A percentile compares a stretch with the other conserved stretches of the same genome.
Conservation (phyloP, 92 coral and sea anemone species). For the Umimayanthus kanabou region DNA sequence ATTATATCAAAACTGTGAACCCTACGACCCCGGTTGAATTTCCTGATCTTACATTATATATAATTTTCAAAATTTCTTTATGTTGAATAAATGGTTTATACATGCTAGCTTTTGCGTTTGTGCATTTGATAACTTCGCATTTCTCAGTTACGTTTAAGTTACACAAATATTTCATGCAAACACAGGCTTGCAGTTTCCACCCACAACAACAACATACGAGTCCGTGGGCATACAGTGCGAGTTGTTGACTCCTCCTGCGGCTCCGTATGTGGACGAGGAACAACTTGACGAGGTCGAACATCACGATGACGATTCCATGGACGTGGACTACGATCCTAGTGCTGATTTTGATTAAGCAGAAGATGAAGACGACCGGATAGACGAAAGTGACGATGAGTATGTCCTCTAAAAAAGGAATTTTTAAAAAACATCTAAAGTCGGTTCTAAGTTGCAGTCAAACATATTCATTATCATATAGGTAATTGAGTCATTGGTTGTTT, state of each 20-base stretch:
- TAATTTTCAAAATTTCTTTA: not conserved
- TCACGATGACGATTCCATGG: not conserved
- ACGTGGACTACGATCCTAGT: not conserved
- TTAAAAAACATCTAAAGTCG: no score
- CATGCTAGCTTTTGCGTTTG: no score
- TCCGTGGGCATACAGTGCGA: conserved; percentile 2
- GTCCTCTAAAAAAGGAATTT: not conserved
- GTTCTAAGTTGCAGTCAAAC: no score
- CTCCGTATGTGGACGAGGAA: not conserved
- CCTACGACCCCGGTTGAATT: no score
- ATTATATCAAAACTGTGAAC: no score
- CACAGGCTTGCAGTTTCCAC: not conserved
- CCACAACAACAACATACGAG: not conserved
- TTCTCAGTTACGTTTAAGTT: not conserved
- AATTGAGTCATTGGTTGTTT: no score
- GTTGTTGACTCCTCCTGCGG: not conserved
- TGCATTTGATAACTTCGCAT: not conserved
- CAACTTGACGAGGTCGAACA: no score
- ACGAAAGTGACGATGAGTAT: not conserved
- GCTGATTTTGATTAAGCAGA: not conserved
- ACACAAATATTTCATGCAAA: not conserved
- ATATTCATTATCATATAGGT: no score
- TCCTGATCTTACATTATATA: no score
- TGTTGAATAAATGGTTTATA: not conserved
- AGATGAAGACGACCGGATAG: not conserved